These are phyloP conservation scores for Pimephales promelas DNA, from an alignment of 2,113 vertebrate species.

Conservation along the genomic window DNA sequence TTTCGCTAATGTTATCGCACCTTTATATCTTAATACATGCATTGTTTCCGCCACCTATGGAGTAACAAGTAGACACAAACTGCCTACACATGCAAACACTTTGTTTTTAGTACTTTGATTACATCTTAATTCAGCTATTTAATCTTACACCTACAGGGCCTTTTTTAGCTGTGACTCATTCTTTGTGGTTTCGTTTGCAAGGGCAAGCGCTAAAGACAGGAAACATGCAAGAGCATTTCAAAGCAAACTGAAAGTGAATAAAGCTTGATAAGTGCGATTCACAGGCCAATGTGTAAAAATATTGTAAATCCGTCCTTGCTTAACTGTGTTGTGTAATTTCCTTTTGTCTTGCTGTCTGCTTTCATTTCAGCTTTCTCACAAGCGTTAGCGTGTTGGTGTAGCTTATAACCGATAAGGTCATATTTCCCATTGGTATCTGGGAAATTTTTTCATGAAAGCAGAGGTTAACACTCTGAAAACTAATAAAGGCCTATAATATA, in stretches of 20 bases:
- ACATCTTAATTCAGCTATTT: constrained; percentile 28
- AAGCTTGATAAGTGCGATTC: background rate
- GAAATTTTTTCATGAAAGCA: background rate
- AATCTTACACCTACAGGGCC: constrained; percentile 20
- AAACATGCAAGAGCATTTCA: constrained; percentile 9
- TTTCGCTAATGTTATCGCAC: background rate
- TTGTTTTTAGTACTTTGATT: background rate
- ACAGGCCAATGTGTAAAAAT: background rate
- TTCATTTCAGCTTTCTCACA: constrained; percentile 27
- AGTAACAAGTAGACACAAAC: background rate
- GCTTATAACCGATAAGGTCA: background rate
- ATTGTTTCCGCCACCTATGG: background rate
- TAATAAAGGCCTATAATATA: background rate
- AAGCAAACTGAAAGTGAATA: background rate
- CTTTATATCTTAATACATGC: no score
- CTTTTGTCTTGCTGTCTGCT: constrained; percentile 35
- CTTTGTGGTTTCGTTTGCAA: constrained; percentile 15
- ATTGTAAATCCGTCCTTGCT: background rate
- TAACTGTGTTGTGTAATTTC: constrained; percentile 11
- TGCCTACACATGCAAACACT: background rate
- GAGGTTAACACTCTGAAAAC: background rate
- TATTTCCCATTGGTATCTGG: background rate
- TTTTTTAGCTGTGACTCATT: constrained; percentile 9
- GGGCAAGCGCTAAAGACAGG: background rate
- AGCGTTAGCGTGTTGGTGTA: background rate